These are phyloP conservation scores for Pseudomugil gertrudae DNA, from an alignment of 2,797 vertebrate genomes.

Conservation along the genomic window DNA sequence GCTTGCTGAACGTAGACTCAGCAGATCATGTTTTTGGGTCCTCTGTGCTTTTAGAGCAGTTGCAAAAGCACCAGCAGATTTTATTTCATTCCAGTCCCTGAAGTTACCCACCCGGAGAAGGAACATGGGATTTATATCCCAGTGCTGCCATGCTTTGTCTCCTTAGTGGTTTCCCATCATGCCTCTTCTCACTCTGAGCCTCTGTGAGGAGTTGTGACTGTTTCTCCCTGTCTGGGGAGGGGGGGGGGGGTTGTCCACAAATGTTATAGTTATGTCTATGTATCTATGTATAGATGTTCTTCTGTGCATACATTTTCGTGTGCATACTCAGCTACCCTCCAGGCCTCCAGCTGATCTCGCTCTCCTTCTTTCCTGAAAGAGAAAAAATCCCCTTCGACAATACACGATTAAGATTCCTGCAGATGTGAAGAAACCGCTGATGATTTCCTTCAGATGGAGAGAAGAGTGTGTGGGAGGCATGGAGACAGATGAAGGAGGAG, in stretches of 20 bases:
- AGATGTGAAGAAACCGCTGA: conserved; percentile 64
- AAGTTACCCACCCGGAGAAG: conserved; percentile 21
- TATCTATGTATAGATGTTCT: background rate
- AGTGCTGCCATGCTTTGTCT: conserved; percentile 33
- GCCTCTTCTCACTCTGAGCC: background rate
- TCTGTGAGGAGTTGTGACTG: conserved; percentile 1
- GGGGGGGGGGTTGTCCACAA: too few species aligned
- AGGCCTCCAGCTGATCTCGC: conserved; percentile 43
- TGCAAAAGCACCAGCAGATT: conserved; percentile 17
- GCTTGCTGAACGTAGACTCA: conserved; percentile 36
- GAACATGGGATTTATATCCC: conserved; percentile 25
- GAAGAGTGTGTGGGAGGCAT: conserved; percentile 19
- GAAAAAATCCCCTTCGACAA: conserved; percentile 52
- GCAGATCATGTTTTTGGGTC: conserved; percentile 33
- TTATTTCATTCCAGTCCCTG: conserved; percentile 28
- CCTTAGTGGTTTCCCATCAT: conserved; percentile 24
- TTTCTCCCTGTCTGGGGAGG: conserved; percentile 4
- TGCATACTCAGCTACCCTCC: conserved; percentile 1
- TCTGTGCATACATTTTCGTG: conserved; percentile 12
- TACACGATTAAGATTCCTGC: conserved; percentile 68
- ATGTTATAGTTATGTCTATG: background rate
- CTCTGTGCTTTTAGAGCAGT: conserved; percentile 31
- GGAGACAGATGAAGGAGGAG: conserved; percentile 22
- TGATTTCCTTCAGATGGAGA: conserved; percentile 51
- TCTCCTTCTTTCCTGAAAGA: conserved; percentile 28